Base-by-base conservation (phyloP, 2,797 vertebrate genomes). In the Dipus sagitta region DNA sequence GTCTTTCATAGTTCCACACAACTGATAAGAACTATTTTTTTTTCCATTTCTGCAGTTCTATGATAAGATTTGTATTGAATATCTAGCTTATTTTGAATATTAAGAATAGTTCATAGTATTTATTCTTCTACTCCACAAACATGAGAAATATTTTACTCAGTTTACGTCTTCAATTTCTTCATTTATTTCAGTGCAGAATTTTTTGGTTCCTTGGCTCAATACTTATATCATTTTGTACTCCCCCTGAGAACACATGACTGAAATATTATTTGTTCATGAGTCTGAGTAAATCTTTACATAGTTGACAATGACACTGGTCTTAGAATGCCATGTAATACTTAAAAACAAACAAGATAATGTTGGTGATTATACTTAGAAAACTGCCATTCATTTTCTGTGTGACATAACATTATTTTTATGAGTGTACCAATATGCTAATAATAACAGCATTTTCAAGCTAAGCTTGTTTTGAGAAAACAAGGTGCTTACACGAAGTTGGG, bases 291-390 rank as follows among this genome's bases (percentile, higher is more conserved):
- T 12, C 28, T 47, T 60, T 76, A 84, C 14, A 78, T 3, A 52
- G 7, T 9, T 30, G 52, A 14, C 17, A 28, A 3, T 93, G 42
- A 74, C 3, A 38, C 12, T 26, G 34, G 4, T 47, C 17, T 42
- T 70, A 65, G 11, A 24, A 70, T 70, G 7, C 2, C 4, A 58
- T 58, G 54, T 17, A 58, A 65, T 65, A 30, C 32, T 86, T 76
- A 42, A 91, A 88, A 89, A n/a, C 78, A 94, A 91, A 30, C 32
- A 24, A 88, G 6, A 6, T 32, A 77, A 71, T 24, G n/a, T 23
- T 2, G 13, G 52, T 58, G 30, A 4, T 4, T 24, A 4, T 84
- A 13, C 20, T 70, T 14, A 84, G 30, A 70, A 7, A 24, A 23
- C 30, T 58, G 12, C 54, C 54, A 58, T 58, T 58, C 54, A 58